phyloP scores from a whole-genome alignment of 2,797 vertebrate species.

The Cyclura pinguis region DNA sequence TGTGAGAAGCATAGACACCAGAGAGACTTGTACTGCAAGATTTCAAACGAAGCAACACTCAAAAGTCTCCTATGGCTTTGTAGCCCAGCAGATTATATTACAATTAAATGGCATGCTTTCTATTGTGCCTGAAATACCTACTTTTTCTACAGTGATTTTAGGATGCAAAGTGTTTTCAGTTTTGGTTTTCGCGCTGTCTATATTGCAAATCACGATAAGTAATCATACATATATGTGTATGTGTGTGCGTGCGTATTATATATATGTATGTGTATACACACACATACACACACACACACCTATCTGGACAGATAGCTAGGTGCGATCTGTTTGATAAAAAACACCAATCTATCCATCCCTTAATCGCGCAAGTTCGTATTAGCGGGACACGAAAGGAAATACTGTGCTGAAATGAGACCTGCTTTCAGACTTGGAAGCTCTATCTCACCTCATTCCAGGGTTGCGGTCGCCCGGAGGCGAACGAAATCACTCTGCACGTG shows the following conservation, averaged over 20 bases:
- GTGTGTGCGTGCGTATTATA: not conserved
- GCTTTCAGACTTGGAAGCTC: not conserved
- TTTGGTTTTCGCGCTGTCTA: not conserved
- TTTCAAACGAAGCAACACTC: slow-evolving; percentile 12
- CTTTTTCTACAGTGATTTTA: not conserved
- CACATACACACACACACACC: not conserved
- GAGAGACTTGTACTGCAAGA: not conserved
- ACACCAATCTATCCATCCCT: not conserved
- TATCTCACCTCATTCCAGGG: no score
- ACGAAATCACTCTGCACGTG: slow-evolving; percentile 9
- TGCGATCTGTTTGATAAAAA: not conserved
- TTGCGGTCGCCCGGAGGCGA: not conserved
- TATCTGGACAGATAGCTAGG: not conserved
- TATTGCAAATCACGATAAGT: not conserved
- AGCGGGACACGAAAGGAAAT: not conserved
- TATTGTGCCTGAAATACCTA: slow-evolving; percentile 30
- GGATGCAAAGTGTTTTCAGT: no score
- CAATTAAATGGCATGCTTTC: not conserved
- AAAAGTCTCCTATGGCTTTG: not conserved
- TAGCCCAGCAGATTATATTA: not conserved
- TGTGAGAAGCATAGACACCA: not conserved
- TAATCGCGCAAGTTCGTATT: not conserved
- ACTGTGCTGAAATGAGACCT: no score
- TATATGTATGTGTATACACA: not conserved
- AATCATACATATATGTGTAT: not conserved